Evolutionary conservation across 2,888 invertebrate species (phyloP).

Genomic region (Diarsia brunnea): DNA sequence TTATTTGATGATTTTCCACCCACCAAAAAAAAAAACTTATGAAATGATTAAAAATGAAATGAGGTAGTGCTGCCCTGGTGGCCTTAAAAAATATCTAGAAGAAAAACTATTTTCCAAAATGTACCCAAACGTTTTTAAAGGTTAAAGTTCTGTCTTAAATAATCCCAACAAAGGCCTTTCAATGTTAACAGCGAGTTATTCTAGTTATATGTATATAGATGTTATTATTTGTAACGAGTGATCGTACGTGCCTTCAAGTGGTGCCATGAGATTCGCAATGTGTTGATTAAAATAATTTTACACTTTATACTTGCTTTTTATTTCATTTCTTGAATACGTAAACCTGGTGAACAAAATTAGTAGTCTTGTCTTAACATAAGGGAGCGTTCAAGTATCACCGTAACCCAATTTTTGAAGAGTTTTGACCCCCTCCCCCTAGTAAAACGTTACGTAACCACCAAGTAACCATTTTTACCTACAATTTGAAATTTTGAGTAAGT

Average conservation of each 20-base stretch:
- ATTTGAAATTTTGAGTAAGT: too few species aligned
- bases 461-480: too few species aligned
- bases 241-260: conserved; percentile 84
- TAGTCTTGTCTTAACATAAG: not conserved
- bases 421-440: too few species aligned
- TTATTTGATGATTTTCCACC: too few species aligned
- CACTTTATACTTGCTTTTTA: conserved; percentile 39
- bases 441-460: too few species aligned
- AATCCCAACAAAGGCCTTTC: conserved; percentile 29
- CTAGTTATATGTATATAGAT: conserved; percentile 75
- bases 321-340: not conserved
- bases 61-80: too few species aligned
- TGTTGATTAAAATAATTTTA: conserved; percentile 80
- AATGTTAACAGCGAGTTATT: conserved; percentile 70
- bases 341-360: not conserved
- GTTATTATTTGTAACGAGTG: conserved; percentile 71
- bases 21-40: too few species aligned
- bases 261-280: conserved; percentile 86
- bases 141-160: conserved; percentile 41
- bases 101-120: not conserved
- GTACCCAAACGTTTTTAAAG: too few species aligned
- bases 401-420: too few species aligned
- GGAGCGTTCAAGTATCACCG: too few species aligned
- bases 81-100: not conserved
- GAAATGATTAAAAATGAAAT: too few species aligned